Conservation (phyloP, 1,140 invertebrate genomes). For the Frieseomelitta varia region DNA sequence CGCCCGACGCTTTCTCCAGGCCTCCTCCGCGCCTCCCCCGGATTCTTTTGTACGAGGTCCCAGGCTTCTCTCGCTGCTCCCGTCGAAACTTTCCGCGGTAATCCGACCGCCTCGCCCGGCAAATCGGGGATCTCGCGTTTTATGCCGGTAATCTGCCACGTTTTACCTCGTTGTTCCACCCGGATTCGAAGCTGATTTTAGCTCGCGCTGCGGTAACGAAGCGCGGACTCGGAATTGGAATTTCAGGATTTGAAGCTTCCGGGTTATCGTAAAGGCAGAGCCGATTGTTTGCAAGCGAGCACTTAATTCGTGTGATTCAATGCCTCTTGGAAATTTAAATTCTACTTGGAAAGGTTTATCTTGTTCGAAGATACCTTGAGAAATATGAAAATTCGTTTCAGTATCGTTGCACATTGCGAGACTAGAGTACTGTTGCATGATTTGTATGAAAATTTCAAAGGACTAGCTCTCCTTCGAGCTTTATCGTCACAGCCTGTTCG, state of each 20-base stretch:
- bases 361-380: no score
- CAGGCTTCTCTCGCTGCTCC: slow-evolving; percentile 4
- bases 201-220: not conserved
- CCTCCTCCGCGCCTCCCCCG: slow-evolving; percentile 45
- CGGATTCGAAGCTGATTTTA: not conserved
- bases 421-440: no score
- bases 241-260: not conserved
- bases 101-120: slow-evolving; percentile 12
- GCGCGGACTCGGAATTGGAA: not conserved
- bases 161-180: not conserved
- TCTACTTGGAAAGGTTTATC: not conserved
- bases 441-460: no score
- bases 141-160: slow-evolving; percentile 17
- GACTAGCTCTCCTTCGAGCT: no score
- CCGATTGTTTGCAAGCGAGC: no score
- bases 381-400: no score
- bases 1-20: slow-evolving; percentile 42
- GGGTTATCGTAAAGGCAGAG: no score
- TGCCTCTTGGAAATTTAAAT: not conserved
- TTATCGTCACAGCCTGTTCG: no score
- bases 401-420: no score
- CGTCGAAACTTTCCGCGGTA: slow-evolving; percentile 50
- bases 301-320: not conserved
- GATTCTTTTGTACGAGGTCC: slow-evolving; percentile 36
- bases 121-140: slow-evolving; percentile 24